phyloP scores from a whole-genome alignment of 53 echinoderm and acorn worm species.

The Astropecten irregularis region DNA sequence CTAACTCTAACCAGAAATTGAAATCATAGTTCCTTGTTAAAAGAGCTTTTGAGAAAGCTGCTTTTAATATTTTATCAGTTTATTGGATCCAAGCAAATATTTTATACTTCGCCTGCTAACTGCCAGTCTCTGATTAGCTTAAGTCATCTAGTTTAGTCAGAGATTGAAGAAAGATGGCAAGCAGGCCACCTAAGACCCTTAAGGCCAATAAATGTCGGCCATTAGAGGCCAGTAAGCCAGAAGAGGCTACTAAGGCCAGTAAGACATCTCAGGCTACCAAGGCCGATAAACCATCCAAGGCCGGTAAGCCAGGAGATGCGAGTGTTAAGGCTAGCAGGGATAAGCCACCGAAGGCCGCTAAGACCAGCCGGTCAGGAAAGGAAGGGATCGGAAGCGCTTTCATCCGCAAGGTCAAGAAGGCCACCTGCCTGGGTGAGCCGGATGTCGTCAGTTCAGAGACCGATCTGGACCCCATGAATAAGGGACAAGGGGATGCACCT shows the following conservation, averaged over 20 bases:
- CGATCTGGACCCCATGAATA: background rate
- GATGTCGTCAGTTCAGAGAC: slow-evolving; percentile 15
- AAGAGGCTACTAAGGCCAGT: background rate
- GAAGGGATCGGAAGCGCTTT: background rate
- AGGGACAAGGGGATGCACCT: background rate
- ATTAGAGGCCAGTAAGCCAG: background rate
- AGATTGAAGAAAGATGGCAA: background rate
- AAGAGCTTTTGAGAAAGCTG: no score
- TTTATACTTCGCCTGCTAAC: background rate
- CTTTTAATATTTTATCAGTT: no score
- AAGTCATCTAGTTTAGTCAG: background rate
- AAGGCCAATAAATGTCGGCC: background rate
- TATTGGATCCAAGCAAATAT: slow-evolving; percentile 5
- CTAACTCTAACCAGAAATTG: no score
- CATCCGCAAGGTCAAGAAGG: slow-evolving; percentile 19
- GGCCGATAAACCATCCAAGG: no score
- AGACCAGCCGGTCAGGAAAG: slow-evolving; percentile 5
- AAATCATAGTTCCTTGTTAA: no score
- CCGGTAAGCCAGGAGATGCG: no score
- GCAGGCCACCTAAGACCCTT: background rate
- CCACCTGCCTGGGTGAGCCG: slow-evolving; percentile 17
- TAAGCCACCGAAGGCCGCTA: background rate
- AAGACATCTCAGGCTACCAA: no score
- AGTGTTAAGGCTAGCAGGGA: no score
- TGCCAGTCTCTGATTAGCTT: background rate